Evolutionary conservation across 1,140 invertebrate genomes (phyloP).

Genomic region (Drosophila lini): DNA sequence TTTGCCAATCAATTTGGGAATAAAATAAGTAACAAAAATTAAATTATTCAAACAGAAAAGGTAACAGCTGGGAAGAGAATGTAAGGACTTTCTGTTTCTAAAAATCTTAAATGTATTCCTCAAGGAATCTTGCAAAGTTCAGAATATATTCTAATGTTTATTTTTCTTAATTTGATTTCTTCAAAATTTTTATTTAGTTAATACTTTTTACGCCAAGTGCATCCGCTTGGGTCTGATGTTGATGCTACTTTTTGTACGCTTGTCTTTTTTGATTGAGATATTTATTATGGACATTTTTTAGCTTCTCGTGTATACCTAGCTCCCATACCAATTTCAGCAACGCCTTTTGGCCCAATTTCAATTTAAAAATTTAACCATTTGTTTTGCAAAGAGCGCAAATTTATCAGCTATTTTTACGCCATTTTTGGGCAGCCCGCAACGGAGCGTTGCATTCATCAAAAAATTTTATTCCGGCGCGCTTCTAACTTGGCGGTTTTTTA

Average conservation of each 20-base stretch:
- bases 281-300: conserved; percentile 70
- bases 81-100: background rate
- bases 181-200: background rate
- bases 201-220: background rate
- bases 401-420: conserved; percentile 77
- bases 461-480: conserved; percentile 68
- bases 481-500: conserved; percentile 80
- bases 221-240: conserved; percentile 27
- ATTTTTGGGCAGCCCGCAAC: conserved; percentile 53
- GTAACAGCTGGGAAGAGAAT: too few relatives aligned
- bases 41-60: too few relatives aligned
- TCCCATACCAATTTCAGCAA: conserved; percentile 33
- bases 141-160: background rate
- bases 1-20: background rate
- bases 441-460: conserved; percentile 76
- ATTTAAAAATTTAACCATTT: conserved; percentile 81
- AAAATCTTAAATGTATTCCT: background rate
- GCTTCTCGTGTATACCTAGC: conserved; percentile 15
- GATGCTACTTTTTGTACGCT: conserved; percentile 49
- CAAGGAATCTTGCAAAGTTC: background rate
- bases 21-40: background rate
- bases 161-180: background rate
- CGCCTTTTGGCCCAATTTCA: conserved; percentile 77
- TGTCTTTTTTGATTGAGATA: conserved; percentile 79
- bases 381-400: conserved; percentile 68